Percentiles rank a stretch among this genome's conserved stretches.
Conservation (phyloP, 2,113 vertebrate species). For the Crotalus viridis region DNA sequence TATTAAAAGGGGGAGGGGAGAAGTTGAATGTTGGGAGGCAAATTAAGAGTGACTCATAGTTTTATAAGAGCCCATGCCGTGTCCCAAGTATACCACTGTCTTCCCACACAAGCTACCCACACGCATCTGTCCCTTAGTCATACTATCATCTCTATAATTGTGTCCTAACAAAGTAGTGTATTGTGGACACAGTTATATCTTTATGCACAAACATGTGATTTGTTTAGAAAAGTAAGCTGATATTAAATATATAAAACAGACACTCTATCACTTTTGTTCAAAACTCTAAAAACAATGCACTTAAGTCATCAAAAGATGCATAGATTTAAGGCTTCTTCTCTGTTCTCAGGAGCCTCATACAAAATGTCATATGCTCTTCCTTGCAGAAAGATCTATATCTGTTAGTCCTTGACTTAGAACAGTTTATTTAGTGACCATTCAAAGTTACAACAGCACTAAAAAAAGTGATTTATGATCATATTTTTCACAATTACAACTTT, state of each 20-base stretch:
- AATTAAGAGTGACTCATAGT: background rate
- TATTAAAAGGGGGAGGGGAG: background rate
- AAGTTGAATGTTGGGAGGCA: background rate
- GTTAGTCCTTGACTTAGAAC: background rate
- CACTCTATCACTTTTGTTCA: background rate
- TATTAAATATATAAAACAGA: background rate
- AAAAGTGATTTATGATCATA: background rate
- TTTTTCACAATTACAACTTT: too few species aligned
- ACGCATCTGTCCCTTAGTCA: conserved; percentile 24
- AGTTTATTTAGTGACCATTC: background rate
- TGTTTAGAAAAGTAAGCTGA: background rate
- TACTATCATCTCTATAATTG: background rate
- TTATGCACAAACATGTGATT: background rate
- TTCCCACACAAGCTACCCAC: conserved; percentile 25
- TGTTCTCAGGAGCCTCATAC: background rate
- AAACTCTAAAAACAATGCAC: background rate
- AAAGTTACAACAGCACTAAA: background rate
- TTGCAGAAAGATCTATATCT: background rate
- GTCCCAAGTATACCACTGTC: background rate
- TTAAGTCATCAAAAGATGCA: background rate
- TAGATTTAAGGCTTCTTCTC: background rate
- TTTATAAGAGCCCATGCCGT: background rate
- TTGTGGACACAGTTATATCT: background rate
- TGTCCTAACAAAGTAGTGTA: background rate
- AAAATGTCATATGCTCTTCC: background rate